A percentile compares a stretch with the other conserved stretches of the same genome.
Conservation (phyloP, 2,797 vertebrate genomes). For the Aldrovandia affinis region DNA sequence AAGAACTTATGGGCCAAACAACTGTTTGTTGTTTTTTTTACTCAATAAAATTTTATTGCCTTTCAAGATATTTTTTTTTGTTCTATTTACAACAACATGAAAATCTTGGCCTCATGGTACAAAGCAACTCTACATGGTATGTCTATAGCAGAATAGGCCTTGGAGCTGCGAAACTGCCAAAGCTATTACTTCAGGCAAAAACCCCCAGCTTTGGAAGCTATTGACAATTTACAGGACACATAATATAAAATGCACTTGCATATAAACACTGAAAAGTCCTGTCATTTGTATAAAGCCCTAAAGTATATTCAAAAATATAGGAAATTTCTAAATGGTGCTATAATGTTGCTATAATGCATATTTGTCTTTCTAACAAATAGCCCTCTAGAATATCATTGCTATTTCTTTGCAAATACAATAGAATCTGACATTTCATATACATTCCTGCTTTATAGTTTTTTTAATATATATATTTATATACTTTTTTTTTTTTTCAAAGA, state of each 20-base stretch:
- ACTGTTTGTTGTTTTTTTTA: conserved; percentile 71
- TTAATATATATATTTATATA: conserved; percentile 51
- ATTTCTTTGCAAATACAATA: conserved; percentile 95
- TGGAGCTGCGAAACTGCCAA: conserved; percentile 73
- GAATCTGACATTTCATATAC: conserved; percentile 93
- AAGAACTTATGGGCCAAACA: conserved; percentile 87
- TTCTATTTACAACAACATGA: conserved; percentile 91
- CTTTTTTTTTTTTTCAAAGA: conserved; percentile 79
- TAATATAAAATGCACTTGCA: conserved; percentile 89
- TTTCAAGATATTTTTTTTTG: conserved; percentile 73
- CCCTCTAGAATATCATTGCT: conserved; percentile 89
- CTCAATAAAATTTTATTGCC: conserved; percentile 92
- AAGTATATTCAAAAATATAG: conserved; percentile 92
- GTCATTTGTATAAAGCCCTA: conserved; percentile 90
- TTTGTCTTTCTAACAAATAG: conserved; percentile 88
- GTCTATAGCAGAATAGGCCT: conserved; percentile 79
- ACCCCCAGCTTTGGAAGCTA: conserved; percentile 78
- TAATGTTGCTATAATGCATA: conserved; percentile 86
- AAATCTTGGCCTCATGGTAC: conserved; percentile 85
- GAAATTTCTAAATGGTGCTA: conserved; percentile 80
- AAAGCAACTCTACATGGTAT: conserved; percentile 84
- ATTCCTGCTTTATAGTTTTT: conserved; percentile 91
- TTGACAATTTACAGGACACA: conserved; percentile 87
- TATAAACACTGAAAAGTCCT: conserved; percentile 94
- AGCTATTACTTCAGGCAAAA: conserved; percentile 70